Percentiles rank a stretch among this genome's conserved stretches.
Evolutionary conservation across 2,888 invertebrate species (phyloP).

Genomic region (Blastobasis lacticolella): DNA sequence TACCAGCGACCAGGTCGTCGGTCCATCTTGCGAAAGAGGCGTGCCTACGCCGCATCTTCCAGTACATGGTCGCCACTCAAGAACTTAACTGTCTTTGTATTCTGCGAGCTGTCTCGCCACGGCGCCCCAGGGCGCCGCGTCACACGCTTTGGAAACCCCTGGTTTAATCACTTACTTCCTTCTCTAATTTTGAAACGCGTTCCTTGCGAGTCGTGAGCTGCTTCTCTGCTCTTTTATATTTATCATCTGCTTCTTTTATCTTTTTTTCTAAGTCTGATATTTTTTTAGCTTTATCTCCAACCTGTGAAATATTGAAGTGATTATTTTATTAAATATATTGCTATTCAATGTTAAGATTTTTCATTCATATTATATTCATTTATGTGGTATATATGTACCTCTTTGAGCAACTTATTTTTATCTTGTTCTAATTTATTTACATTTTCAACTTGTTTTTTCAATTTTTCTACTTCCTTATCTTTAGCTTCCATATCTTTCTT

Average conservation of each 20-base stretch:
- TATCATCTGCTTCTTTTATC: conserved; percentile 79
- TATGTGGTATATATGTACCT: conserved; percentile 44
- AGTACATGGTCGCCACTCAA: too few relatives aligned
- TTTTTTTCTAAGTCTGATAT: conserved; percentile 78
- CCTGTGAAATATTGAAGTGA: conserved; percentile 36
- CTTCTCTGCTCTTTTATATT: conserved; percentile 74
- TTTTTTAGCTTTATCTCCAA: conserved; percentile 77
- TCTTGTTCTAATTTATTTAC: conserved; percentile 66
- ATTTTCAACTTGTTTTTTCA: conserved; percentile 74
- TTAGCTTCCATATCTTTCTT: conserved; percentile 78
- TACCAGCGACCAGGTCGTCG: too few relatives aligned
- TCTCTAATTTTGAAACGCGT: conserved; percentile 73
- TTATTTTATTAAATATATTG: background rate
- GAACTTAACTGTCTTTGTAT: too few relatives aligned
- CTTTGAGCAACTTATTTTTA: conserved; percentile 74
- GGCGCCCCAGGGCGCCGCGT: too few relatives aligned
- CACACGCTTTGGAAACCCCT: too few relatives aligned
- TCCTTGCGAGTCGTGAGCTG: conserved; percentile 71
- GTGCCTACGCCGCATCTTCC: too few relatives aligned
- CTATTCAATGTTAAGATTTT: background rate
- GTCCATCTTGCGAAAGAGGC: too few relatives aligned
- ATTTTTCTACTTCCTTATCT: conserved; percentile 76
- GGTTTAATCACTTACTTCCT: conserved; percentile 60
- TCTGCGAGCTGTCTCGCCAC: too few relatives aligned
- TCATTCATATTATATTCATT: background rate